Conservation (phyloP, 2,888 invertebrate genomes). For the Caenorhabditis parvicauda region DNA sequence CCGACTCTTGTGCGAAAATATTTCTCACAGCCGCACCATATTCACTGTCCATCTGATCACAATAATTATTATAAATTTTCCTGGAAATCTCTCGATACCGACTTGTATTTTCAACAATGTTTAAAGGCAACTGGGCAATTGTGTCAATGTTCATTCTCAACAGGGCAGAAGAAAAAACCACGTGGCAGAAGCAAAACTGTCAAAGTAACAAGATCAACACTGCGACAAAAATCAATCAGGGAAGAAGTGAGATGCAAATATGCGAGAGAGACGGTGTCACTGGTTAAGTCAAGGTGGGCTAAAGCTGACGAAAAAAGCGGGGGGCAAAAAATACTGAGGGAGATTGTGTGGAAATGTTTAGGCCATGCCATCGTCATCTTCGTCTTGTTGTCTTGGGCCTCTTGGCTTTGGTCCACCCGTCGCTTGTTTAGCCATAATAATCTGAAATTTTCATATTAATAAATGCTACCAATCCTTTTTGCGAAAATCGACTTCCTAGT, state of each 20-base stretch:
- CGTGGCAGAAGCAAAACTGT: background rate
- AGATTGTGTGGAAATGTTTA: constrained; percentile 26
- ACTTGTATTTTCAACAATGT: background rate
- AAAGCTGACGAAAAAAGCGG: constrained; percentile 1
- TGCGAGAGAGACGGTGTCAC: background rate
- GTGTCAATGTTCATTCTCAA: background rate
- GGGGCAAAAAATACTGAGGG: constrained; percentile 3
- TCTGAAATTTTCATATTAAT: no score
- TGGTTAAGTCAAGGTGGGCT: background rate
- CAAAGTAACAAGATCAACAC: background rate
- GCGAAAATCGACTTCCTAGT: no score
- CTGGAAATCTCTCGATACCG: no score
- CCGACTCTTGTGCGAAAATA: constrained; percentile 41
- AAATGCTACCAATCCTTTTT: no score
- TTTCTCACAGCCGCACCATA: no score
- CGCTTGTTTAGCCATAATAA: constrained; percentile 68
- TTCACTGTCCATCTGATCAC: no score
- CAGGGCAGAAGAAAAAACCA: background rate
- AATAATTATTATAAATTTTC: no score
- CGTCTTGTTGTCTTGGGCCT: constrained; percentile 59
- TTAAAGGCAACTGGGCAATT: background rate
- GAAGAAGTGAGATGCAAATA: no score
- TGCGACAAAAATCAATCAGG: no score
- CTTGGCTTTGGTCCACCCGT: constrained; percentile 66
- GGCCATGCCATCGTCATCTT: constrained; percentile 65